phyloP scores from a whole-genome alignment of 2,797 vertebrate genomes.

The Gallinago nigripennis region DNA sequence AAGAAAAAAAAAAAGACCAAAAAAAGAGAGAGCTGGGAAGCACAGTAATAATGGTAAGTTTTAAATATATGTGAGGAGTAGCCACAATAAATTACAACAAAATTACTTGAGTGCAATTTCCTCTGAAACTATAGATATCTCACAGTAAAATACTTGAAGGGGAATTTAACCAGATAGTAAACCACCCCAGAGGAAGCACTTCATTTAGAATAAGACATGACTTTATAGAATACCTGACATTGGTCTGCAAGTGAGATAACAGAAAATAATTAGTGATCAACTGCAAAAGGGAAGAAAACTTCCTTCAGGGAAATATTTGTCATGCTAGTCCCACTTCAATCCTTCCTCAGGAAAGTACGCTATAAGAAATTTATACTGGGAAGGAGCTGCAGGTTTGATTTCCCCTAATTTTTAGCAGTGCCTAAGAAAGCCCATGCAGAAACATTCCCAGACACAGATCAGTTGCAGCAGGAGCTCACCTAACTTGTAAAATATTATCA shows the following conservation, averaged over 20 bases:
- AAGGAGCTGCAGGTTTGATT: neutral
- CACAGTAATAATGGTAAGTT: neutral
- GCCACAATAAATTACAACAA: neutral
- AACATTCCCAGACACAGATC: neutral
- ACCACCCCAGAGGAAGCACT: neutral
- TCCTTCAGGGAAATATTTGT: neutral
- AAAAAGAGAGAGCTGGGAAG: neutral
- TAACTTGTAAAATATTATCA: neutral
- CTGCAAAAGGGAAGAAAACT: neutral
- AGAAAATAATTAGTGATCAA: neutral
- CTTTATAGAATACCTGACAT: neutral
- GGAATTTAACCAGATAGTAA: neutral
- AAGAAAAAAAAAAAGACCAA: neutral
- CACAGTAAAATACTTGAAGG: neutral
- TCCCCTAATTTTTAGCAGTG: neutral
- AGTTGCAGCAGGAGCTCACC: neutral
- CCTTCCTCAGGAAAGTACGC: neutral
- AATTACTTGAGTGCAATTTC: neutral
- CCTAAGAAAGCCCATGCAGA: neutral
- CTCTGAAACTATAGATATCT: neutral
- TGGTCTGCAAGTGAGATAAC: neutral
- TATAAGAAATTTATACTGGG: neutral
- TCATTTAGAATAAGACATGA: neutral
- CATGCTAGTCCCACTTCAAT: neutral
- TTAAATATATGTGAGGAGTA: neutral